Percentiles rank a stretch among this genome's conserved stretches.
Conservation (phyloP, 30 jellyfish, hydroid and myxozoan genomes). For the Pseudorhiza aurosa region DNA sequence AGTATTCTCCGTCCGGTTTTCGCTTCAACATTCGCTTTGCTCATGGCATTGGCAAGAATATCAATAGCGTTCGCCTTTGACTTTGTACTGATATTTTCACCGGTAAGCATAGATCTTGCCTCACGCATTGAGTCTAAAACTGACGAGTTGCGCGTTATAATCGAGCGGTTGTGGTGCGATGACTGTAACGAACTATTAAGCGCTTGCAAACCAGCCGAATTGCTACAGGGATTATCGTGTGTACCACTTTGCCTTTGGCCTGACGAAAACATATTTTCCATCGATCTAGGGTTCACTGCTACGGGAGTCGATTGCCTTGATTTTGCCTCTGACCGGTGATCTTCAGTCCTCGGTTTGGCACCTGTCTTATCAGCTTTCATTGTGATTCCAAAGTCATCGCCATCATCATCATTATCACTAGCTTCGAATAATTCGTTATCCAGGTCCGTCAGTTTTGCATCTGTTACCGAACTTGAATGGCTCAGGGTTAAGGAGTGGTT, state of each 20-base stretch:
- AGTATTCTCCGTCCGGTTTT: slow-evolving; percentile 86
- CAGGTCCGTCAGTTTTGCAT: background rate
- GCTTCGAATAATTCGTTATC: slow-evolving; percentile 11
- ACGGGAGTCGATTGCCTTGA: slow-evolving; percentile 54
- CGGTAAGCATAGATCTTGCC: slow-evolving; percentile 73
- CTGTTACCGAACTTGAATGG: background rate
- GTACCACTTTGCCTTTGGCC: background rate
- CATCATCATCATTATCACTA: slow-evolving; percentile 40
- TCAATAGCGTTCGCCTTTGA: slow-evolving; percentile 89
- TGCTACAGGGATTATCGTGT: background rate
- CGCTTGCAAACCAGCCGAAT: slow-evolving; percentile 25
- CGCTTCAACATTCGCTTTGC: slow-evolving; percentile 92
- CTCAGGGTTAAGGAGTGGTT: slow-evolving; percentile 14
- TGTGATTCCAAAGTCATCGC: slow-evolving; percentile 49
- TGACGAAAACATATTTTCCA: background rate
- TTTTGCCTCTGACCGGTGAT: background rate
- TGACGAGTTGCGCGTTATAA: slow-evolving; percentile 86
- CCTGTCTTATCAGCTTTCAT: slow-evolving; percentile 32
- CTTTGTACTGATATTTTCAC: slow-evolving; percentile 54
- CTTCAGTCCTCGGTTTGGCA: background rate
- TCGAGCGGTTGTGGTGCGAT: slow-evolving; percentile 70
- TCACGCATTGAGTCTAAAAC: slow-evolving; percentile 81
- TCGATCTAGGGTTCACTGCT: slow-evolving; percentile 8
- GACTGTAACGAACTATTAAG: background rate
- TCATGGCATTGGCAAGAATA: slow-evolving; percentile 95